phyloP scores from a whole-genome alignment of 2,888 invertebrate genomes.

The Amblyjoppa proteus region DNA sequence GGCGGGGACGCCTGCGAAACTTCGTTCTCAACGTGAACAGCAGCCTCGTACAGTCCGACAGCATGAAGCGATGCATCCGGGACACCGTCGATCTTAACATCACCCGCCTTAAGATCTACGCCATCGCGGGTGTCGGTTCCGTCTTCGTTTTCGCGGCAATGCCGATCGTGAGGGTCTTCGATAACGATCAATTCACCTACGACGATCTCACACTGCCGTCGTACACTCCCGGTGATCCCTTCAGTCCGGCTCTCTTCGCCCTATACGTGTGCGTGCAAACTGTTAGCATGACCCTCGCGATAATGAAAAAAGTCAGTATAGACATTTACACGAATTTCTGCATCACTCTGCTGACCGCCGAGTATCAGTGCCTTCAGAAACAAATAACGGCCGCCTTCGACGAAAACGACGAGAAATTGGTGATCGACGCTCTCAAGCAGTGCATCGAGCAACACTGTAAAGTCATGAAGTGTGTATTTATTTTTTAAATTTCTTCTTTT shows the following conservation, averaged over 20 bases:
- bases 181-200: constrained; percentile 65
- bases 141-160: constrained; percentile 63
- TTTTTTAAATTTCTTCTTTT: not conserved
- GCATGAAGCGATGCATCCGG: constrained; percentile 47
- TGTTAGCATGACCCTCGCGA: constrained; percentile 37
- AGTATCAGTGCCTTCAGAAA: constrained; percentile 71
- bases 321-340: constrained; percentile 74
- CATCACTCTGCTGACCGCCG: constrained; percentile 71
- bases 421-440: constrained; percentile 24
- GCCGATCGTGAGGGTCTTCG: constrained; percentile 56
- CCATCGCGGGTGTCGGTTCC: constrained; percentile 13
- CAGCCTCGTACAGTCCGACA: constrained; percentile 59
- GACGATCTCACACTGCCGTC: constrained; percentile 70
- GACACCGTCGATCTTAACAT: constrained; percentile 65
- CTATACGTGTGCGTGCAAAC: constrained; percentile 55
- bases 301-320: constrained; percentile 69
- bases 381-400: constrained; percentile 64
- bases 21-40: constrained; percentile 70
- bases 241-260: constrained; percentile 62
- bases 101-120: constrained; percentile 69
- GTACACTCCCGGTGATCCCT: constrained; percentile 67
- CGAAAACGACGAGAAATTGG: constrained; percentile 1
- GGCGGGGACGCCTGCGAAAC: constrained; percentile 53
- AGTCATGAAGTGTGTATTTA: constrained; percentile 42
- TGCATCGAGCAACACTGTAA: constrained; percentile 45